phyloP scores from a whole-genome alignment of 2,888 invertebrate genomes.

The Chironomus riparius region DNA sequence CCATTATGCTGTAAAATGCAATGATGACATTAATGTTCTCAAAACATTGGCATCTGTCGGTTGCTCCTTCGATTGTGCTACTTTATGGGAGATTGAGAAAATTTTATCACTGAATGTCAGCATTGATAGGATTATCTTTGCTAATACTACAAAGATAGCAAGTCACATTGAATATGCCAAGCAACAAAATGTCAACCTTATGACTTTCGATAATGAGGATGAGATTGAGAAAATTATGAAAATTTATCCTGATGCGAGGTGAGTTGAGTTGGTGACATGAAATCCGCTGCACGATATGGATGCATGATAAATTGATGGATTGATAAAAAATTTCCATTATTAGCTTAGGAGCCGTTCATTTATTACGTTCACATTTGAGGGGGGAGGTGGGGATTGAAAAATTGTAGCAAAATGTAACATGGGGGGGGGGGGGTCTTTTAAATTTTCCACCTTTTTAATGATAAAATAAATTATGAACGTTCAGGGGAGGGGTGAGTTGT shows the following conservation, averaged over 20 bases:
- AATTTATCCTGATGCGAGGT: conserved; percentile 10
- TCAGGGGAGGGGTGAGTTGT: too few relatives aligned
- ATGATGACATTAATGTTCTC: conserved; percentile 31
- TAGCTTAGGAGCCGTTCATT: too few relatives aligned
- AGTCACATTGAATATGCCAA: conserved; percentile 43
- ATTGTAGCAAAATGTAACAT: too few relatives aligned
- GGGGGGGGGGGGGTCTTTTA: too few relatives aligned
- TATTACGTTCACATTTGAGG: too few relatives aligned
- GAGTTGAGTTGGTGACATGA: neutral
- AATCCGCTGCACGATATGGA: too few relatives aligned
- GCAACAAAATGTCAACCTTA: conserved; percentile 40
- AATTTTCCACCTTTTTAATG: too few relatives aligned
- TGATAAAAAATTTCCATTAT: neutral
- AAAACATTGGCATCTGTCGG: conserved; percentile 44
- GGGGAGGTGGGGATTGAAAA: too few relatives aligned
- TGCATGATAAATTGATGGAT: neutral
- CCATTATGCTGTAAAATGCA: conserved; percentile 32
- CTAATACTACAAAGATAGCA: conserved; percentile 46
- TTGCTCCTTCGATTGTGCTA: conserved; percentile 49
- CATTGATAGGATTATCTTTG: conserved; percentile 44
- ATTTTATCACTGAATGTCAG: conserved; percentile 41
- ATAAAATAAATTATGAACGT: too few relatives aligned
- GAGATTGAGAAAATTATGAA: conserved; percentile 42
- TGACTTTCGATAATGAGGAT: conserved; percentile 47
- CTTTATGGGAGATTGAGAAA: conserved; percentile 41